Conservation (phyloP, 1,140 invertebrate species). For the Camponotus floridanus region DNA sequence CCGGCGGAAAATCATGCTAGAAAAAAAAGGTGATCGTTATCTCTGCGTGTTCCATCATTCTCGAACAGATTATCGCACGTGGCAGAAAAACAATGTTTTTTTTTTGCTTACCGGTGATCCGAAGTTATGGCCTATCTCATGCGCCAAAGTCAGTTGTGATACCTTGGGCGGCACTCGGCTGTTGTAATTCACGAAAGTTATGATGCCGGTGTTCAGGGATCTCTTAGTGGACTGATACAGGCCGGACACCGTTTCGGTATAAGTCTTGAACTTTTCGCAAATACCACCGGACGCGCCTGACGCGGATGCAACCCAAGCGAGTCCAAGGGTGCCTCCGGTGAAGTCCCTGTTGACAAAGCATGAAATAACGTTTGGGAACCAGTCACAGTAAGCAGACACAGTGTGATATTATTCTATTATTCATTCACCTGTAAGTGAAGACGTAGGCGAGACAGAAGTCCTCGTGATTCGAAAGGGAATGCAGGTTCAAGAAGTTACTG, state of each 20-base stretch:
- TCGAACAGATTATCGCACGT: neutral
- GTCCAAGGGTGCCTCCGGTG: conserved; percentile 97
- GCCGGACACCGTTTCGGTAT: conserved; percentile 97
- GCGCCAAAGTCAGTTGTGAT: conserved; percentile 98
- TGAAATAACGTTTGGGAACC: conserved; percentile 9
- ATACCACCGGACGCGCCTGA: conserved; percentile 99
- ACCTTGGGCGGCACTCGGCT: conserved; percentile 98
- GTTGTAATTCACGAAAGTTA: conserved; percentile 99
- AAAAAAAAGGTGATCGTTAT: conserved; percentile 44
- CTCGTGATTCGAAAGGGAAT: conserved; percentile 98
- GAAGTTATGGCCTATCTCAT: conserved; percentile 99
- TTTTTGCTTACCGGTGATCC: conserved; percentile 94
- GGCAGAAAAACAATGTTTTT: neutral
- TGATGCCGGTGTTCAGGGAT: conserved; percentile 99
- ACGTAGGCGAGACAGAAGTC: conserved; percentile 99
- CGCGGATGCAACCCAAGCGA: conserved; percentile 99
- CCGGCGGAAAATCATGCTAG: conserved; percentile 97
- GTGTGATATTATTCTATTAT: neutral
- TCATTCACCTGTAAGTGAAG: conserved; percentile 93
- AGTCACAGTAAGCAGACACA: too few species aligned
- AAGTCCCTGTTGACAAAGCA: conserved; percentile 91
- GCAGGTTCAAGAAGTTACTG: conserved; percentile 99
- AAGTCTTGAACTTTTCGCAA: conserved; percentile 99
- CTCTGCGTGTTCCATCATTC: neutral
- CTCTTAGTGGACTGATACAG: conserved; percentile 97